phyloP scores from a whole-genome alignment of 2,888 invertebrate species.

The Eudemis profundana region DNA sequence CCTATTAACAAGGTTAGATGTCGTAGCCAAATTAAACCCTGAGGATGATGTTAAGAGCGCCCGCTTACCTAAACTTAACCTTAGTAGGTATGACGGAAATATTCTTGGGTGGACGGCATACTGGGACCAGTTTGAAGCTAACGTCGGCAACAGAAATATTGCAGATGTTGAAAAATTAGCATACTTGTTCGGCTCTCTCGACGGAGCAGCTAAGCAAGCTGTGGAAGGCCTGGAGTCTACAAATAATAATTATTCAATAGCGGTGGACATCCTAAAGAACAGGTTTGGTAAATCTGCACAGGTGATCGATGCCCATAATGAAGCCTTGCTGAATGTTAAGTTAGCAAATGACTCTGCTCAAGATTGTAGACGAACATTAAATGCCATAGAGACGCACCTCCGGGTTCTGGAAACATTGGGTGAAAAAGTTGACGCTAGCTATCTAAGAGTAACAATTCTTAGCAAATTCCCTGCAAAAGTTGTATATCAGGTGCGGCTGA shows the following conservation, averaged over 20 bases:
- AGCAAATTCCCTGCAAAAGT: neutral
- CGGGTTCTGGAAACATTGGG: neutral
- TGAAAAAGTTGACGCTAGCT: neutral
- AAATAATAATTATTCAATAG: conserved; percentile 24
- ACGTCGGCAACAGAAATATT: neutral
- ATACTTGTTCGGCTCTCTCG: neutral
- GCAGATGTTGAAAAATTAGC: conserved; percentile 13
- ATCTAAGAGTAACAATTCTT: neutral
- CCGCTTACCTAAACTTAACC: too few species aligned
- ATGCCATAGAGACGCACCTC: neutral
- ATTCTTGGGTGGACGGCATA: neutral
- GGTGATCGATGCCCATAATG: conserved; percentile 18
- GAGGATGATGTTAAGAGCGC: too few species aligned
- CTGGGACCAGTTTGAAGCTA: conserved; percentile 1
- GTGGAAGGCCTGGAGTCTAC: conserved; percentile 7
- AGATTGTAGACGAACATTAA: neutral
- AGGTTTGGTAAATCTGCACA: neutral
- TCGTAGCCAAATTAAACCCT: too few species aligned
- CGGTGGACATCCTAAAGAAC: neutral
- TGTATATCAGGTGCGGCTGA: neutral
- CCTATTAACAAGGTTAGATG: too few species aligned
- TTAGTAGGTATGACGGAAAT: too few species aligned
- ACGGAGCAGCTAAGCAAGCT: neutral
- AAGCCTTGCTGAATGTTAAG: neutral
- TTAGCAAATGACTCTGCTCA: neutral